phyloP scores from a whole-genome alignment of 2,797 vertebrate species.

The Ataeniobius toweri region DNA sequence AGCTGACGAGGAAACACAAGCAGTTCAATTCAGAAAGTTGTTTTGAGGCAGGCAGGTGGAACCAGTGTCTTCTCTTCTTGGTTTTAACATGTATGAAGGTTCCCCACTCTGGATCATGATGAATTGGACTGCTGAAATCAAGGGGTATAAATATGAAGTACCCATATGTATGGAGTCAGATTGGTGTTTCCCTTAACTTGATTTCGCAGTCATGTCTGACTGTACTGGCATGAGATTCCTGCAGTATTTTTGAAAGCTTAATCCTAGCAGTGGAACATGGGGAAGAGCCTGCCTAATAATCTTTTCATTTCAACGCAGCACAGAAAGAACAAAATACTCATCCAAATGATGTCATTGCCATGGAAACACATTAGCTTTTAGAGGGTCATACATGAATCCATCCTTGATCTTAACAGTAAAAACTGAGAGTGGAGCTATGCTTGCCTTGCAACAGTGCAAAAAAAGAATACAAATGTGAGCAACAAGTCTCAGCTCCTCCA shows the following conservation, averaged over 20 bases:
- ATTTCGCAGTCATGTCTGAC: constrained; percentile 36
- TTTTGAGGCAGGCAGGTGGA: neutral
- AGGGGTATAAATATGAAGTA: neutral
- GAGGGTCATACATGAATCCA: constrained; percentile 13
- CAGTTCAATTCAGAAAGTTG: neutral
- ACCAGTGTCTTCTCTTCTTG: neutral
- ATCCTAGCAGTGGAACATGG: constrained; percentile 9
- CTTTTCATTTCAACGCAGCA: constrained; percentile 1
- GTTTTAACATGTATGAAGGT: neutral
- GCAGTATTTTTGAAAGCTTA: constrained; percentile 16
- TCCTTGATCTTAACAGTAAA: constrained; percentile 15
- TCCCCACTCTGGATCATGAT: neutral
- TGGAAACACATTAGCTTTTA: constrained; percentile 31
- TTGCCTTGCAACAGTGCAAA: constrained; percentile 1
- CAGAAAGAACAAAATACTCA: constrained; percentile 20
- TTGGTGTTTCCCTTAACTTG: constrained; percentile 12
- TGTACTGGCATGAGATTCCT: constrained; percentile 13
- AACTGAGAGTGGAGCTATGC: neutral
- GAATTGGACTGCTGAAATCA: neutral
- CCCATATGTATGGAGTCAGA: constrained; percentile 12
- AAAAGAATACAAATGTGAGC: constrained; percentile 11
- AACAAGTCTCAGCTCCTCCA: constrained; percentile 3
- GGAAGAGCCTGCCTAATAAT: constrained; percentile 1
- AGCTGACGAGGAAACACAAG: neutral
- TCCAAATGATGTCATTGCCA: constrained; percentile 39